Percentiles rank a stretch among this genome's conserved stretches.
phyloP scores from a whole-genome alignment of 2,113 vertebrate species.

The Leptocoma aspasia region DNA sequence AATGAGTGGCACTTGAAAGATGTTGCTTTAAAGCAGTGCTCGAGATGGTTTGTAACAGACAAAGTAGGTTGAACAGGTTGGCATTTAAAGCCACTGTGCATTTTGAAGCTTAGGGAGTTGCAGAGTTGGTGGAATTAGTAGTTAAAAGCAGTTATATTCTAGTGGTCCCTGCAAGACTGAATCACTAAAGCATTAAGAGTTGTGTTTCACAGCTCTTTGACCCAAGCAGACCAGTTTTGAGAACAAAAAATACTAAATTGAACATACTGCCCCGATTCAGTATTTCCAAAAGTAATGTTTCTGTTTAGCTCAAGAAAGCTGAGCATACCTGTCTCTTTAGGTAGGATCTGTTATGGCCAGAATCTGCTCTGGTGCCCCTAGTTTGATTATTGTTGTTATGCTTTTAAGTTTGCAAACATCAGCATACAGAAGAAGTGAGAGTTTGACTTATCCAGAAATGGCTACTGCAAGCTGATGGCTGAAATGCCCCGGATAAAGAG shows the following conservation, averaged over 20 bases:
- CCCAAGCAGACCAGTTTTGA: background rate
- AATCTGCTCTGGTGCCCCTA: background rate
- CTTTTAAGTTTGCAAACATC: background rate
- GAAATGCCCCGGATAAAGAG: background rate
- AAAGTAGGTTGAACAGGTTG: background rate
- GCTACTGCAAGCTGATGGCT: background rate
- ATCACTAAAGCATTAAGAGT: background rate
- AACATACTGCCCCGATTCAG: background rate
- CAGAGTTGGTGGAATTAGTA: background rate
- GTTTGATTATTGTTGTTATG: background rate
- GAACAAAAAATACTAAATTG: background rate
- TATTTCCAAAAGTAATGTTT: background rate
- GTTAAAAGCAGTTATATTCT: background rate
- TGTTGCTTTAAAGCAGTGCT: background rate
- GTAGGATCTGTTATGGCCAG: background rate
- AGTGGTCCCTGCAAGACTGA: background rate
- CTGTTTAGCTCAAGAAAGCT: background rate
- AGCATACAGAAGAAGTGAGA: background rate
- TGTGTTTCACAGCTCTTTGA: background rate
- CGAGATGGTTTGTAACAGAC: background rate
- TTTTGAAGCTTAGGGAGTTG: background rate
- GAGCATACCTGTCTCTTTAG: background rate
- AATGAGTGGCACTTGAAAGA: background rate
- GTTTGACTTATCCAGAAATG: background rate
- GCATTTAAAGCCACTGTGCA: background rate